Evolutionary conservation across 2,113 vertebrate genomes (phyloP).

Genomic region (Etheostoma cragini): DNA sequence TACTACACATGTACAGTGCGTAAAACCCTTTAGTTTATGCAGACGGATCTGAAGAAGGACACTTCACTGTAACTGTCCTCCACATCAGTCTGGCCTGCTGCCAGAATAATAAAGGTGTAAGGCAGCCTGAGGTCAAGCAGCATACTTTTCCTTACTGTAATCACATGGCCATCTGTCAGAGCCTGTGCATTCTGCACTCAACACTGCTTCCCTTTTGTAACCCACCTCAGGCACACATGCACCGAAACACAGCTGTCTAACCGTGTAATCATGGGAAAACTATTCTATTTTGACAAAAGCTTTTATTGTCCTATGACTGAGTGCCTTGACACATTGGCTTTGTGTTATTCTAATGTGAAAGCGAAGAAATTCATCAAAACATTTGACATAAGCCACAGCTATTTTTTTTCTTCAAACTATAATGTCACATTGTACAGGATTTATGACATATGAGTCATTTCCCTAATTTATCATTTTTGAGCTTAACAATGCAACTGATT

Average conservation of each 20-base stretch:
- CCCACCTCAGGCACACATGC: conserved; percentile 46
- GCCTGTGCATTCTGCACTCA: conserved; percentile 29
- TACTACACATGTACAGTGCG: not conserved
- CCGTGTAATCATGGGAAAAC: conserved; percentile 34
- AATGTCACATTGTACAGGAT: conserved; percentile 23
- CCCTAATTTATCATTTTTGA: conserved; percentile 40
- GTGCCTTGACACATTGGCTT: conserved; percentile 19
- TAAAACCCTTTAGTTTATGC: not conserved
- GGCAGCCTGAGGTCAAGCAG: conserved; percentile 67
- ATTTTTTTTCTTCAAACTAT: not conserved
- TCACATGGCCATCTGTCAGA: conserved; percentile 68
- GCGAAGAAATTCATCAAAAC: conserved; percentile 20
- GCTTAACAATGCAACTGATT: conserved; percentile 12
- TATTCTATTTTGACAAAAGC: conserved; percentile 22
- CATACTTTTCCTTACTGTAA: conserved; percentile 73
- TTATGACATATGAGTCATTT: conserved; percentile 11
- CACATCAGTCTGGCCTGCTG: conserved; percentile 47
- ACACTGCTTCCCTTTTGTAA: conserved; percentile 51
- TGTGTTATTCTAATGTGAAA: conserved; percentile 1
- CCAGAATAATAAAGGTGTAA: conserved; percentile 70
- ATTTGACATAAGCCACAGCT: not conserved
- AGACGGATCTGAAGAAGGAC: conserved; percentile 1
- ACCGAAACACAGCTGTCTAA: conserved; percentile 27
- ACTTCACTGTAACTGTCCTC: conserved; percentile 27
- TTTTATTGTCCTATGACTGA: conserved; percentile 26